phyloP scores from a whole-genome alignment of 2,797 vertebrate species.

The Oophaga sylvatica region DNA sequence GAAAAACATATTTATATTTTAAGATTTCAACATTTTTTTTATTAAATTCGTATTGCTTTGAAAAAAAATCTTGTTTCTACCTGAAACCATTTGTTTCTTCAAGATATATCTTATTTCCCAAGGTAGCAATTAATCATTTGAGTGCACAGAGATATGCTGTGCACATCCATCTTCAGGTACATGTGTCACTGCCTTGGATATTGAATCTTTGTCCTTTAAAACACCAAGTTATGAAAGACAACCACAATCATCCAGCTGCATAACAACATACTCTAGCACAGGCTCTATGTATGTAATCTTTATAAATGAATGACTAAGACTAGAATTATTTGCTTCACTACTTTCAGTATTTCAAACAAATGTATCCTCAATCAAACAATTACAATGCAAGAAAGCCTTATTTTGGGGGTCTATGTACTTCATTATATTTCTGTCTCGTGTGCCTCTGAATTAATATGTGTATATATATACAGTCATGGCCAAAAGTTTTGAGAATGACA shows the following conservation, averaged over 20 bases:
- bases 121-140: slow-evolving; percentile 60
- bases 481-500: no score
- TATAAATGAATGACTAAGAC: neutral
- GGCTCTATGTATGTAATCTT: neutral
- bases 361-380: neutral
- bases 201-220: slow-evolving; percentile 61
- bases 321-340: neutral
- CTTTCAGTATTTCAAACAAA: neutral
- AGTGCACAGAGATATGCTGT: slow-evolving; percentile 54
- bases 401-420: neutral
- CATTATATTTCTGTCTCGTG: neutral
- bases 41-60: slow-evolving; percentile 52
- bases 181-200: slow-evolving; percentile 41
- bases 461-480: no score
- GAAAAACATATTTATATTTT: slow-evolving; percentile 13
- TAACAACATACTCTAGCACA: neutral
- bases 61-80: slow-evolving; percentile 49
- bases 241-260: slow-evolving; percentile 26
- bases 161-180: slow-evolving; percentile 60
- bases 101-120: slow-evolving; percentile 62
- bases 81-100: slow-evolving; percentile 58
- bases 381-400: neutral
- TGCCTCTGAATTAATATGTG: neutral
- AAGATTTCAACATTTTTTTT: slow-evolving; percentile 34
- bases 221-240: slow-evolving; percentile 52